These are phyloP conservation scores for Pseudomyrmex pallidus DNA, from an alignment of 1,140 invertebrate species.

Conservation along the genomic window DNA sequence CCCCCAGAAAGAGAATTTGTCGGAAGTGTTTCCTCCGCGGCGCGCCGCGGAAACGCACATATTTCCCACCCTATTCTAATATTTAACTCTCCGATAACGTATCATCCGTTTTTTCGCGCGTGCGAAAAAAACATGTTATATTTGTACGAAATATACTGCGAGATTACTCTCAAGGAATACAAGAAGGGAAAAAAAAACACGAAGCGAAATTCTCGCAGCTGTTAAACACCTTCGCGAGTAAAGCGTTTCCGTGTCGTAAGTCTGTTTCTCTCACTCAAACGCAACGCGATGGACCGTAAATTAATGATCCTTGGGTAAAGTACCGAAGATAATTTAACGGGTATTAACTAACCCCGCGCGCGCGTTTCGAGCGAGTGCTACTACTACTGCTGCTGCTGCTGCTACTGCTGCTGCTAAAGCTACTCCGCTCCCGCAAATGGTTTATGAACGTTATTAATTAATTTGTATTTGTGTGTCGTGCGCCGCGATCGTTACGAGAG, in stretches of 20 bases:
- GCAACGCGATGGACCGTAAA: slow-evolving; percentile 63
- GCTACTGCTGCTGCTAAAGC: slow-evolving; percentile 64
- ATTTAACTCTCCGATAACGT: slow-evolving; percentile 6
- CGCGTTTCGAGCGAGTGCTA: slow-evolving; percentile 2
- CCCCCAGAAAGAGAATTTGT: slow-evolving; percentile 41
- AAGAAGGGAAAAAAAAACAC: background rate
- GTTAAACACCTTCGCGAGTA: background rate
- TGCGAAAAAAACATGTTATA: background rate
- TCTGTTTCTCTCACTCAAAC: slow-evolving; percentile 31
- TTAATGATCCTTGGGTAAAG: slow-evolving; percentile 74
- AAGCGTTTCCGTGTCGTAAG: background rate
- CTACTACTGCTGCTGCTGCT: slow-evolving; percentile 48
- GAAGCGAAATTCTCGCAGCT: background rate
- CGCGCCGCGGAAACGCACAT: background rate
- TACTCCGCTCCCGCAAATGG: slow-evolving; percentile 58
- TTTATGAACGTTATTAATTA: slow-evolving; percentile 76
- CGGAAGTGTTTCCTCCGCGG: slow-evolving; percentile 9
- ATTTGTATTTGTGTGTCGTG: slow-evolving; percentile 71
- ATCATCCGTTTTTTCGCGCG: background rate
- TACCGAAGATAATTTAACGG: slow-evolving; percentile 74
- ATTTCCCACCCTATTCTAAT: background rate
- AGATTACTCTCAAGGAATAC: background rate
- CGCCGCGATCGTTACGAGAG: slow-evolving; percentile 69
- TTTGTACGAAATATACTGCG: background rate
- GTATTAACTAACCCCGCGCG: slow-evolving; percentile 70